These are phyloP conservation scores for Pollicipes pollicipes DNA, from an alignment of 1,140 invertebrate species.

Conservation along the genomic window DNA sequence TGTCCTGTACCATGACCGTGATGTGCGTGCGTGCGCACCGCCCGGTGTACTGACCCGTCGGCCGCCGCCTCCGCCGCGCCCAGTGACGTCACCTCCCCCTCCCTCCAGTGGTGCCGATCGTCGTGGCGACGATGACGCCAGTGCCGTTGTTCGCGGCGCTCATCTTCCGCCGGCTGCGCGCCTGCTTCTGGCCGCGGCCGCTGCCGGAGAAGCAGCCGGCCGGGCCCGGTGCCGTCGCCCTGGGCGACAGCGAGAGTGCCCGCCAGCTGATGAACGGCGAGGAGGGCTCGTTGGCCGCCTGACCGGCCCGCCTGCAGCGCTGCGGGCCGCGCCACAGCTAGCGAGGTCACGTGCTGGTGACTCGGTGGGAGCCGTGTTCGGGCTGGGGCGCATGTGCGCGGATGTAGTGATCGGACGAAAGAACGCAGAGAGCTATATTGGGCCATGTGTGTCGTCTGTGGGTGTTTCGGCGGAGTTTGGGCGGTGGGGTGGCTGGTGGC, in stretches of 20 bases:
- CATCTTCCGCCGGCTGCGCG: slow-evolving; percentile 13
- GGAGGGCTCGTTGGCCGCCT: background rate
- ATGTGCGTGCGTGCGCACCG: slow-evolving; percentile 8
- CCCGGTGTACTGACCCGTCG: slow-evolving; percentile 13
- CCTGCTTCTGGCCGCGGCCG: background rate
- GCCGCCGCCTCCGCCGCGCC: slow-evolving; percentile 15
- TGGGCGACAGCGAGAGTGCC: background rate
- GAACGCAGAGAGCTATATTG: too few relatives aligned
- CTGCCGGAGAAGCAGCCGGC: background rate
- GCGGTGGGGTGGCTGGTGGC: too few relatives aligned
- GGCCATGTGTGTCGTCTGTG: too few relatives aligned
- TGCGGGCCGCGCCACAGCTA: too few relatives aligned
- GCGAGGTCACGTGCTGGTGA: too few relatives aligned
- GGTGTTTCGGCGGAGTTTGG: too few relatives aligned
- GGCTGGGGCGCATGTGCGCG: too few relatives aligned
- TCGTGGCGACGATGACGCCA: slow-evolving; percentile 83
- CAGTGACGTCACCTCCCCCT: slow-evolving; percentile 13
- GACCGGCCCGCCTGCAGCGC: background rate
- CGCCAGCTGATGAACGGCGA: background rate
- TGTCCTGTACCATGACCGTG: background rate
- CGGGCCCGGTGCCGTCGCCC: too few relatives aligned
- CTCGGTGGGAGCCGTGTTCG: too few relatives aligned
- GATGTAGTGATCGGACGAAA: too few relatives aligned
- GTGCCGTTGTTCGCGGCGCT: slow-evolving; percentile 44
- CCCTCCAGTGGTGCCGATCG: slow-evolving; percentile 54